These are phyloP conservation scores for Parthenolecanium corni DNA, from an alignment of 2,888 invertebrate genomes.

Conservation along the genomic window DNA sequence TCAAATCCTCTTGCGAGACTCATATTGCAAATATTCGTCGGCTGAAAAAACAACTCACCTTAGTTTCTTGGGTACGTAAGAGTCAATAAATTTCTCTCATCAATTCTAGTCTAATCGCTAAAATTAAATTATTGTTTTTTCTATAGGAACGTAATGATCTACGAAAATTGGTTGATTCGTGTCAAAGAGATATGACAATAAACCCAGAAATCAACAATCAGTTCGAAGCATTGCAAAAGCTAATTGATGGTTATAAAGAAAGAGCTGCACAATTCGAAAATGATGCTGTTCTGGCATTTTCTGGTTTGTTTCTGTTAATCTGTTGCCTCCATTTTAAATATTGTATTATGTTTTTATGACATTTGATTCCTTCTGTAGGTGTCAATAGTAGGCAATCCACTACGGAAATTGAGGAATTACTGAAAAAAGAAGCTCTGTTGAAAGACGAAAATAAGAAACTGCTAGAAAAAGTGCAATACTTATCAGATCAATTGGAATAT, in stretches of 20 bases:
- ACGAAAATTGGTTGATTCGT: constrained; percentile 63
- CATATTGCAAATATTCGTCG: constrained; percentile 32
- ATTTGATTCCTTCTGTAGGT: background rate
- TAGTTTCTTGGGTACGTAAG: constrained; percentile 34
- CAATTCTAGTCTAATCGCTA: background rate
- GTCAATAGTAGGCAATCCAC: background rate
- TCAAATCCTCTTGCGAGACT: constrained; percentile 41
- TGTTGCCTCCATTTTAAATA: too few species aligned
- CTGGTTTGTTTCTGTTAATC: background rate
- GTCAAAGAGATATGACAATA: constrained; percentile 66
- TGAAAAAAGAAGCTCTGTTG: constrained; percentile 33
- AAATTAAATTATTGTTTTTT: background rate
- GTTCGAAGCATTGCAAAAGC: constrained; percentile 62
- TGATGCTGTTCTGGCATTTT: constrained; percentile 32
- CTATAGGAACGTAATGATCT: constrained; percentile 63
- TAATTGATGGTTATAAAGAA: constrained; percentile 56
- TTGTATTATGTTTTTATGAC: too few species aligned
- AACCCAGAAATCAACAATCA: constrained; percentile 35
- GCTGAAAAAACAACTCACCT: constrained; percentile 34
- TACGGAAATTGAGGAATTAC: constrained; percentile 36
- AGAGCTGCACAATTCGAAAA: constrained; percentile 36
- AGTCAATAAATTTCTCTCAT: background rate
- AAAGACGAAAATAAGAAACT: constrained; percentile 42
- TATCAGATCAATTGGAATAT: constrained; percentile 57
- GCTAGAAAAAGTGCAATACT: constrained; percentile 46